phyloP scores from a whole-genome alignment of 2,888 invertebrate species.

The Phalangium opilio region DNA sequence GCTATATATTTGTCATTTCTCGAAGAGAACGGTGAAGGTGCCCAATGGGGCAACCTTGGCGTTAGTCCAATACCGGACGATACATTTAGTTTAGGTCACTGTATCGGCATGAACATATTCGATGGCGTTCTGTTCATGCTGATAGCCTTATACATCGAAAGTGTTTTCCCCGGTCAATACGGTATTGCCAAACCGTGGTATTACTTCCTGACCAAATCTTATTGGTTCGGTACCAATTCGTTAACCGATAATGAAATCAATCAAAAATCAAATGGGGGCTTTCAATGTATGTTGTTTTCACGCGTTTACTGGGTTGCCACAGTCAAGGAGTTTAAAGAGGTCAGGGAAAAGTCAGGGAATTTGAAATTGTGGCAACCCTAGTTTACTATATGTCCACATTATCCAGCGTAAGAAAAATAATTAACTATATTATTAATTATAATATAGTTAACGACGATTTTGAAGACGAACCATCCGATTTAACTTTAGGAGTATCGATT shows the following conservation, averaged over 20 bases:
- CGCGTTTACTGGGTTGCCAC: too few species aligned
- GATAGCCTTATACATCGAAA: conserved; percentile 45
- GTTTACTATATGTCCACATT: too few species aligned
- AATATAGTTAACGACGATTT: conserved; percentile 20
- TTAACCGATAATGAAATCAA: too few species aligned
- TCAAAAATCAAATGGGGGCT: too few species aligned
- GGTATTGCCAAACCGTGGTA: conserved; percentile 43
- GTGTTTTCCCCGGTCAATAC: conserved; percentile 41
- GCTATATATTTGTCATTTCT: conserved; percentile 36
- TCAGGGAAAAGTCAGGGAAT: too few species aligned
- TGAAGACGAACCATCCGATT: conserved; percentile 36
- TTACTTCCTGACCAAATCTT: conserved; percentile 37
- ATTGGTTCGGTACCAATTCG: conserved; percentile 33
- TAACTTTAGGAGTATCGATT: conserved; percentile 53
- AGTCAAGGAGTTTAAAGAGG: too few species aligned
- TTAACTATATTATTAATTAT: too few species aligned
- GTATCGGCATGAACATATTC: conserved; percentile 50
- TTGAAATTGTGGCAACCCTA: too few species aligned
- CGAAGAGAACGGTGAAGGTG: conserved; percentile 40
- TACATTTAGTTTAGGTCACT: conserved; percentile 40
- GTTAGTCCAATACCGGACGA: conserved; percentile 43
- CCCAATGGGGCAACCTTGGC: conserved; percentile 42
- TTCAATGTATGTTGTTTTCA: too few species aligned
- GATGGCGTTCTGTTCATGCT: conserved; percentile 43
- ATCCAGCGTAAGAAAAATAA: too few species aligned